Conservation (phyloP, 2,113 vertebrate species). For the Podiceps cristatus region DNA sequence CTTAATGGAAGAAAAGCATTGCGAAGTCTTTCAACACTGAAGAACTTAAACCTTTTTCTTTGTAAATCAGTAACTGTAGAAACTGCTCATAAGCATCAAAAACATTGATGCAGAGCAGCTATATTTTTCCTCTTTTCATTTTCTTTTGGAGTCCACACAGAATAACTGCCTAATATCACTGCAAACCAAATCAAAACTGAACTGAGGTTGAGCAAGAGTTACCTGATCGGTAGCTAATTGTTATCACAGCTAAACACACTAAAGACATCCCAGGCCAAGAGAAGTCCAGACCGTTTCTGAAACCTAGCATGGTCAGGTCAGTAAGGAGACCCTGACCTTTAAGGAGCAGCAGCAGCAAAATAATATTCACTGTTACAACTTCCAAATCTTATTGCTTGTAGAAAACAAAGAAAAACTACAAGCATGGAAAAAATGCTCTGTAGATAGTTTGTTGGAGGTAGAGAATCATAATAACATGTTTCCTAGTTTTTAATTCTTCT, state of each 20-base stretch:
- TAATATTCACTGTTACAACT: background rate
- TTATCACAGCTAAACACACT: background rate
- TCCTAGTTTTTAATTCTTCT: background rate
- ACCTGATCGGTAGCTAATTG: background rate
- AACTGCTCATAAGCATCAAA: background rate
- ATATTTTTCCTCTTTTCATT: background rate
- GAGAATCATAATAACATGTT: background rate
- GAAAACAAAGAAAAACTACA: background rate
- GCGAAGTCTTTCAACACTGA: background rate
- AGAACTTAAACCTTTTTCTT: background rate
- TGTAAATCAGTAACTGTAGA: background rate
- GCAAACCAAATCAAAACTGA: background rate
- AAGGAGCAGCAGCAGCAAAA: background rate
- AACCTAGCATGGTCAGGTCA: too few species aligned
- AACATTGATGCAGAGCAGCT: background rate
- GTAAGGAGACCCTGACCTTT: background rate
- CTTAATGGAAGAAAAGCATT: background rate
- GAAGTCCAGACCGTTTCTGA: background rate
- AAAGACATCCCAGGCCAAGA: too few species aligned
- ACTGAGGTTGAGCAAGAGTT: background rate
- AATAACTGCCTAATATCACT: background rate
- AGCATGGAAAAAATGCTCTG: accelerated
- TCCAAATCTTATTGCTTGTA: background rate
- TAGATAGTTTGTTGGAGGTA: background rate
- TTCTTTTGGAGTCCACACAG: background rate